Evolutionary conservation across 2,888 invertebrate species (phyloP), one percentile per base, ranked within the genome.

Genomic region (Harmothoe impar): DNA sequence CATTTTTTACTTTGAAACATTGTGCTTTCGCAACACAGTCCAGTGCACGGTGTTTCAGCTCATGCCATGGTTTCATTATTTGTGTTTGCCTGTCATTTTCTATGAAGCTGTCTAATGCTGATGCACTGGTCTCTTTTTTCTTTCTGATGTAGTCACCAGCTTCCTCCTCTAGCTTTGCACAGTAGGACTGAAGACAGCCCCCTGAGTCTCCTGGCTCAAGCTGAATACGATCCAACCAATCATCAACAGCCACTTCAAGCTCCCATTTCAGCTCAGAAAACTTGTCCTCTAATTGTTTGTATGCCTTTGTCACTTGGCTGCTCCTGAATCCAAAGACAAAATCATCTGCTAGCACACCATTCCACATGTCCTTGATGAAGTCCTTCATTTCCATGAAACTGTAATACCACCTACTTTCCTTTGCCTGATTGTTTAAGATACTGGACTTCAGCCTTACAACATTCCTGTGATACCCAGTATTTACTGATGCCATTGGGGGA

Each of bases 401-500:
- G 54, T 23, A 29, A 5, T n/a, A n/a, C n/a, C n/a, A n/a, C 7
- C 29, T 84, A 23, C 31, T 10, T 10, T 62, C 31, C 31, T 33
- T 29, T n/a, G 29, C 33, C 7, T 33, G 20, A n/a, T 68, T 23
- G 25, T 90, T 62, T 3, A 90, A 31, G 20, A 91, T 51, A 72
- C 23, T 17, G 29, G 90, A 17, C 52, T 52, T 91, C 15, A 91
- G n/a, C 33, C 77, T 25, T 17, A 5, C n/a, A 3, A 91, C 89
- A 23, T 62, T 54, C n/a, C 31, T 25, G 20, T 25, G 3, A n/a
- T 91, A 91, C 12, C 91, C 91, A 33, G 52, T 89, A 68, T 91
- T 91, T 10, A 54, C 56, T 52, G 91, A 29, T 77, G 91, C 91
- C 91, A 90, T 91, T n/a, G 91, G 91, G n/a, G 91, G 91, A 43